A percentile compares a stretch with the other conserved stretches of the same genome.
Evolutionary conservation across 2,113 vertebrate genomes (phyloP).

Genomic region (Willisornis vidua): DNA sequence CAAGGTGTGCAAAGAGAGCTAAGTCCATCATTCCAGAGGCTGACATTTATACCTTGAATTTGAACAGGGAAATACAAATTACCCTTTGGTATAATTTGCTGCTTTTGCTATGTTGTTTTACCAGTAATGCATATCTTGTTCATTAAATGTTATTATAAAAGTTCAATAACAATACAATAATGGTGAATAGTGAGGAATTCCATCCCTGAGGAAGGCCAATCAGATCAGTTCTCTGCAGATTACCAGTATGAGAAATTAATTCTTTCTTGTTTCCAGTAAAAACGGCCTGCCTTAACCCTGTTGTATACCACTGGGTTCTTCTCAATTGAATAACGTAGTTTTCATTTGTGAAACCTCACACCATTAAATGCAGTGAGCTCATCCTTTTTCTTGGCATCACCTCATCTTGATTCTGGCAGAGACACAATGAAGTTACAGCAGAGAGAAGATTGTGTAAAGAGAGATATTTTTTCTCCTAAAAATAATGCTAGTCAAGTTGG

Average conservation of each 20-base stretch:
- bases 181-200: conserved; percentile 35
- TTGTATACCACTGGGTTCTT: not conserved
- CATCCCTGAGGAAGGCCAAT: conserved; percentile 19
- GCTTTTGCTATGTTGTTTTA: not conserved
- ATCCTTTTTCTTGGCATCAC: conserved; percentile 63
- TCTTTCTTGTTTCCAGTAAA: not conserved
- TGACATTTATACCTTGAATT: not conserved
- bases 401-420: conserved; percentile 42
- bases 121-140: not conserved
- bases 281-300: not conserved
- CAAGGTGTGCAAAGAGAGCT: not conserved
- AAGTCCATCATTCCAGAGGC: not conserved
- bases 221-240: not conserved
- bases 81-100: not conserved
- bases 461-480: conserved; percentile 72
- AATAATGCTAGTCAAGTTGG: conserved; percentile 54
- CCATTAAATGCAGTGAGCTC: conserved; percentile 60
- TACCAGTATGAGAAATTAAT: not conserved
- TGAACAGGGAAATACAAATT: not conserved
- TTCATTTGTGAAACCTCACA: conserved; percentile 56
- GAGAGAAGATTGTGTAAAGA: conserved; percentile 59
- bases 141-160: not conserved
- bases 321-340: not conserved
- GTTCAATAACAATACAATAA: conserved; percentile 39
- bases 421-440: conserved; percentile 57